Conservation (phyloP, 2,797 vertebrate genomes). For the Tapirus indicus region DNA sequence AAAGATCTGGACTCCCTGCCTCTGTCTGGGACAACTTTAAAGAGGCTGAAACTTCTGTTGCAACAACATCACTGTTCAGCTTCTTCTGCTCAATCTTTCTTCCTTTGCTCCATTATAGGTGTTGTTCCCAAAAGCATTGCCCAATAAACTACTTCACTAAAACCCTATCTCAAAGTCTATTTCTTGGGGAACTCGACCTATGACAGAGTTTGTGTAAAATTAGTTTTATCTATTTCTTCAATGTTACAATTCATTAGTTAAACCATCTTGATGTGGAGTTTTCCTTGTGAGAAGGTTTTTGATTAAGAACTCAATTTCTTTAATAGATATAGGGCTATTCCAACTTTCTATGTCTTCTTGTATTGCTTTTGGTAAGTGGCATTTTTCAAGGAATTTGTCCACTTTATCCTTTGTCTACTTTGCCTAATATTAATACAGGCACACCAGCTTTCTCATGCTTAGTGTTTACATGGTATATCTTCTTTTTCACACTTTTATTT, state of each 20-base stretch:
- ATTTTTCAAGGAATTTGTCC: not conserved
- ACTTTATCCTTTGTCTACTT: not conserved
- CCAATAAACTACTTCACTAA: not conserved
- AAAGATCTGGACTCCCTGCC: not conserved
- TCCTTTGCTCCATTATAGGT: not conserved
- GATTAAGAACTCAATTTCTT: not conserved
- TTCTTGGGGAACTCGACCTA: not conserved
- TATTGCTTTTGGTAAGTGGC: not conserved
- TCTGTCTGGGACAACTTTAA: not conserved
- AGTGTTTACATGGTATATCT: not conserved
- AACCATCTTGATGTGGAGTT: not conserved
- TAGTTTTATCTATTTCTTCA: not conserved
- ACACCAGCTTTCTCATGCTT: not conserved
- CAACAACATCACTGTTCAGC: not conserved
- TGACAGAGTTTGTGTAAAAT: not conserved
- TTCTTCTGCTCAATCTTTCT: not conserved
- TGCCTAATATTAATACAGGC: not conserved
- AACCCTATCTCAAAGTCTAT: not conserved
- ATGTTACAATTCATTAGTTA: not conserved
- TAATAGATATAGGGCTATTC: not conserved
- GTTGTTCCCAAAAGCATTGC: not conserved
- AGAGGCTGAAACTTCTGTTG: not conserved
- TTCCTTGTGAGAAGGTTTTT: not conserved
- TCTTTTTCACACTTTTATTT: not conserved
- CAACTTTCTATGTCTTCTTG: not conserved